Evolutionary conservation across 2,888 invertebrate species (phyloP).

Genomic region (Emmelina monodactyla): DNA sequence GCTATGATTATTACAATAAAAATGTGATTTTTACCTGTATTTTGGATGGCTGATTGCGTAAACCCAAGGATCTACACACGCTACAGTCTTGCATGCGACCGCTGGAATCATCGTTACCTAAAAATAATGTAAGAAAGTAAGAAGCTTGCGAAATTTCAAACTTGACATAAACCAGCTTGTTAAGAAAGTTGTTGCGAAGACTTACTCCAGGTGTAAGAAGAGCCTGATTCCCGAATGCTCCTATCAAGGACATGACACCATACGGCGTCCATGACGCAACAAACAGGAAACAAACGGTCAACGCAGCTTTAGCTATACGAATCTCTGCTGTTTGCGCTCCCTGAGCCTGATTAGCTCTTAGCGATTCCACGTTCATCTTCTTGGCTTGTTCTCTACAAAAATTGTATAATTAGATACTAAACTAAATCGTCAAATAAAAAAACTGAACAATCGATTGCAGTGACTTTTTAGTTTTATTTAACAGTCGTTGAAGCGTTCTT

Average conservation of each 20-base stretch:
- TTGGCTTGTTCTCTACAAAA: constrained; percentile 72
- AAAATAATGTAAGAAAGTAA: constrained; percentile 5
- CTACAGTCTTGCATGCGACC: constrained; percentile 85
- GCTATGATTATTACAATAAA: too few species aligned
- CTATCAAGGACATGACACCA: constrained; percentile 81
- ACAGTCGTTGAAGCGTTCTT: too few species aligned
- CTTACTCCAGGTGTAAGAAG: constrained; percentile 74
- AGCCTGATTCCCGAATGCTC: constrained; percentile 79
- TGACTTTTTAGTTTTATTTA: too few species aligned
- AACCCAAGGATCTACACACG: constrained; percentile 91
- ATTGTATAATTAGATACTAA: too few species aligned
- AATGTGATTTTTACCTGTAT: constrained; percentile 82
- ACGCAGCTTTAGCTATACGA: constrained; percentile 87
- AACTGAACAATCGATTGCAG: too few species aligned
- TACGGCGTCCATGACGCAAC: constrained; percentile 92
- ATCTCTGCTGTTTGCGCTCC: constrained; percentile 80
- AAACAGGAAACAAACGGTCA: constrained; percentile 85
- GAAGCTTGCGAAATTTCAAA: too few species aligned
- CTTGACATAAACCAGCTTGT: neutral
- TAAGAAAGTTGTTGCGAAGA: neutral
- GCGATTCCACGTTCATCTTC: constrained; percentile 90
- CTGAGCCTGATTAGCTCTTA: constrained; percentile 74
- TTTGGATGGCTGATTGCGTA: constrained; percentile 92
- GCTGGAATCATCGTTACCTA: constrained; percentile 86
- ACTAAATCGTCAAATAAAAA: too few species aligned